Base-by-base conservation (phyloP, 2,888 invertebrate genomes). In the Dyspetes luteomarginatus region DNA sequence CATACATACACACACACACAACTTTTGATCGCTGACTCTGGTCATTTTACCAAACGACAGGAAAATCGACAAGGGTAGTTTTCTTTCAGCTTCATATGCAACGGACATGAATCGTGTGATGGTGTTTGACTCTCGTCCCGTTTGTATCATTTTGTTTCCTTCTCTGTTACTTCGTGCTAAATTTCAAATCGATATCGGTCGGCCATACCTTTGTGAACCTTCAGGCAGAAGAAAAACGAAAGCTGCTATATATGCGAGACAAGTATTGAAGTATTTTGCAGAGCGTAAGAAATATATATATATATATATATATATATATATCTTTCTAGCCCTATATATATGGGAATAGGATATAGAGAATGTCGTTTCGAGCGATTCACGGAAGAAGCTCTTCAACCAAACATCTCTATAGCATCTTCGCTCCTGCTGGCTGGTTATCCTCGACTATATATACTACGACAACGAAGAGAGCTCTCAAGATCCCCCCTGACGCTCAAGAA, bases 301-400 rank as follows among this genome's bases (percentile, higher is more conserved):
- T n/a, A 17, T 24, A 3, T 24, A 4, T 64, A 43, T 50, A 36
- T 50, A 48, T 71, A 28, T 60, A 15, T 30, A 22, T 62, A 22
- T n/a, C n/a, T n/a, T n/a, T n/a, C n/a, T n/a, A n/a, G n/a, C n/a
- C n/a, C n/a, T n/a, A n/a, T n/a, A 36, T 1, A 36, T 2, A 36
- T 2, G 12, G n/a, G n/a, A n/a, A n/a, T n/a, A 36, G 36, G 15
- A 72, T 62, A 72, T 26, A 12, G 52, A 48, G 72, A 55, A 60
- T 48, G 68, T 76, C 67, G 72, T 73, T 81, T 48, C 68, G 56
- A 56, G 56, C 72, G 76, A 77, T 69, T 72, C 72, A 77, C 81
- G 76, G 69, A 74, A 65, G 77, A 81, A 77, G 73, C 77, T 73
- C 77, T 81, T 77, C 56, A 77, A 77, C 77, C 68, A 64, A 77